Percentiles rank a stretch among this genome's conserved stretches.
Conservation (phyloP, 2,888 invertebrate genomes). For the Automeris io region DNA sequence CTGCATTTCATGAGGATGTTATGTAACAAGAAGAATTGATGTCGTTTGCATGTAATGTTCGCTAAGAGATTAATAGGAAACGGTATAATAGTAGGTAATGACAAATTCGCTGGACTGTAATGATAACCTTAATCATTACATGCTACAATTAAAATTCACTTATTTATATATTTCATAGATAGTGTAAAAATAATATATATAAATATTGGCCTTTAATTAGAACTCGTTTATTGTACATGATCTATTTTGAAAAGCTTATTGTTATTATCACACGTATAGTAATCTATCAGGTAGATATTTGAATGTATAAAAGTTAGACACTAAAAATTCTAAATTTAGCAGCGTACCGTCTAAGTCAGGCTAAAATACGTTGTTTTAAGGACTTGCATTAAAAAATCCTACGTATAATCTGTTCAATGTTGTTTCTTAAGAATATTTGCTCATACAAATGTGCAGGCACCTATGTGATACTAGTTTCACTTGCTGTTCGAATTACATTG, state of each 20-base stretch:
- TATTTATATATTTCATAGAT: slow-evolving; percentile 57
- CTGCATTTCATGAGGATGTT: too few relatives aligned
- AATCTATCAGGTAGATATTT: slow-evolving; percentile 64
- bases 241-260: slow-evolving; percentile 72
- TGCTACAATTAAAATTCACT: slow-evolving; percentile 67
- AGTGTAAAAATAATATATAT: slow-evolving; percentile 75
- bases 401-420: not conserved
- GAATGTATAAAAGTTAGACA: slow-evolving; percentile 64
- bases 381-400: too few relatives aligned
- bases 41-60: too few relatives aligned
- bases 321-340: slow-evolving; percentile 38
- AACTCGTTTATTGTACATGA: slow-evolving; percentile 69
- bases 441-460: not conserved
- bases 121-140: slow-evolving; percentile 47
- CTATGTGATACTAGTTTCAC: too few relatives aligned
- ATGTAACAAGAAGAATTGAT: too few relatives aligned
- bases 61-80: too few relatives aligned
- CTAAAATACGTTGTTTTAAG: not conserved
- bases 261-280: slow-evolving; percentile 72
- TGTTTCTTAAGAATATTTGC: not conserved
- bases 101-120: slow-evolving; percentile 46
- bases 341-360: slow-evolving; percentile 22
- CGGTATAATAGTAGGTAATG: slow-evolving; percentile 18
- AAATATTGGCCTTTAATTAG: slow-evolving; percentile 70
- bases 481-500: too few relatives aligned